A percentile compares a stretch with the other conserved stretches of the same genome.
phyloP scores from a whole-genome alignment of 2,113 vertebrate species.

The Colinus virginianus region DNA sequence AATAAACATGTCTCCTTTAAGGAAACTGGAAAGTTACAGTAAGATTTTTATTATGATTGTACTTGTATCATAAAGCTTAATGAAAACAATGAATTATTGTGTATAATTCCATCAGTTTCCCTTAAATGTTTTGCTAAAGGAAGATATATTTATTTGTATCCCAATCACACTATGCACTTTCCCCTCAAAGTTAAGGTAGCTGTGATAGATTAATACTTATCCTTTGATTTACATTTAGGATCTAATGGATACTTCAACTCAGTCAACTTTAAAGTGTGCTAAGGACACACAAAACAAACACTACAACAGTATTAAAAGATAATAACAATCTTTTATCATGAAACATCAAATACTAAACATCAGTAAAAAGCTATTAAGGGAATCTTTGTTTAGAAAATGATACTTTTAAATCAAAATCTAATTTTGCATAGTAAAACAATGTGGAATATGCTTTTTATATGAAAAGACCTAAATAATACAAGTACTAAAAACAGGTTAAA shows the following conservation, averaged over 20 bases:
- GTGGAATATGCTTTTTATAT: not conserved
- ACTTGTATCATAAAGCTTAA: not conserved
- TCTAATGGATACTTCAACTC: not conserved
- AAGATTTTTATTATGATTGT: not conserved
- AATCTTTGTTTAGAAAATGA: not conserved
- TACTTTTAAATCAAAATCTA: not conserved
- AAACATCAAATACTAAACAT: not conserved
- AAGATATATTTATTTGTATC: not conserved
- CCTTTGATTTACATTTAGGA: constrained; percentile 25
- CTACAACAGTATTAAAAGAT: not conserved
- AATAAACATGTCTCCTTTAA: constrained; percentile 99
- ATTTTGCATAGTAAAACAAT: not conserved
- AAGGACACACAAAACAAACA: not conserved
- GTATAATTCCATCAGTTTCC: no score
- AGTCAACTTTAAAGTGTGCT: not conserved
- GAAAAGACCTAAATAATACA: not conserved
- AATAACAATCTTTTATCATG: not conserved
- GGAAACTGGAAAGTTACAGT: constrained; percentile 84
- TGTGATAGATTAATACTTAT: not conserved
- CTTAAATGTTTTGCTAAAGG: no score
- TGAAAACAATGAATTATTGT: not conserved
- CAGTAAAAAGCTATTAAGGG: not conserved
- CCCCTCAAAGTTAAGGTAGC: not conserved
- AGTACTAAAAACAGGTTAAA: constrained; percentile 2
- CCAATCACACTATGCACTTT: not conserved